Percentiles rank a stretch among this genome's conserved stretches.
Evolutionary conservation across 2,113 vertebrate species (phyloP).

Genomic region (Oreotrochilus melanogaster): DNA sequence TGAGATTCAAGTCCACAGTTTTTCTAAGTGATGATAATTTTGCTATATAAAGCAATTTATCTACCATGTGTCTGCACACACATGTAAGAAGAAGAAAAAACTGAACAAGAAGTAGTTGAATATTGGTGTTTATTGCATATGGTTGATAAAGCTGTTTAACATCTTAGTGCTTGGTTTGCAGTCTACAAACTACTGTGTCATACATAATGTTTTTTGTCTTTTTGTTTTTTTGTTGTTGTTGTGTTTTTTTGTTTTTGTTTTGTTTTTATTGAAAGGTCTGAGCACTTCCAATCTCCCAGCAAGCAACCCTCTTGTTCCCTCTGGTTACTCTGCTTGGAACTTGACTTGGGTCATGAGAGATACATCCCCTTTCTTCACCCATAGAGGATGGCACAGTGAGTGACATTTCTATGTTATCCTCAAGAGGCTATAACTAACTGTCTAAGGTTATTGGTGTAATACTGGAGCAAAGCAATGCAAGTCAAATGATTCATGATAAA

Average conservation of each 20-base stretch:
- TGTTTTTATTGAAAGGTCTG: conserved; percentile 54
- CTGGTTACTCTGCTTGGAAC: conserved; percentile 75
- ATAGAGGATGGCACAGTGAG: conserved; percentile 81
- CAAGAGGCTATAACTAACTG: not conserved
- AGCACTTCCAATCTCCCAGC: conserved; percentile 36
- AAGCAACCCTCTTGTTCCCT: conserved; percentile 36
- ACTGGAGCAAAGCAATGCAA: not conserved
- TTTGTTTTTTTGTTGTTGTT: not conserved
- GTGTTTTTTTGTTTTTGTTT: not conserved
- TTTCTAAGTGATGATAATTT: not conserved
- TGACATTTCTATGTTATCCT: not conserved
- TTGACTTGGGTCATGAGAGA: conserved; percentile 85
- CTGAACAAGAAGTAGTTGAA: not conserved
- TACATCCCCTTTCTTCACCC: conserved; percentile 76
- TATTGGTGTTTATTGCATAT: not conserved
- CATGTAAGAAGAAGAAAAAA: not conserved
- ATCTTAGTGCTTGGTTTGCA: not conserved
- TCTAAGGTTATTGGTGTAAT: not conserved
- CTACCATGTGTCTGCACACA: not conserved
- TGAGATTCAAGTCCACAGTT: not conserved
- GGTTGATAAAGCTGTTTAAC: not conserved
- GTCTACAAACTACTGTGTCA: not conserved
- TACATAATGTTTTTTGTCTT: not conserved
- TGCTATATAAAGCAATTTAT: not conserved
- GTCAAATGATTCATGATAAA: not conserved